These are phyloP conservation scores for Pipra filicauda DNA, from an alignment of 2,113 vertebrate genomes.

Conservation along the genomic window DNA sequence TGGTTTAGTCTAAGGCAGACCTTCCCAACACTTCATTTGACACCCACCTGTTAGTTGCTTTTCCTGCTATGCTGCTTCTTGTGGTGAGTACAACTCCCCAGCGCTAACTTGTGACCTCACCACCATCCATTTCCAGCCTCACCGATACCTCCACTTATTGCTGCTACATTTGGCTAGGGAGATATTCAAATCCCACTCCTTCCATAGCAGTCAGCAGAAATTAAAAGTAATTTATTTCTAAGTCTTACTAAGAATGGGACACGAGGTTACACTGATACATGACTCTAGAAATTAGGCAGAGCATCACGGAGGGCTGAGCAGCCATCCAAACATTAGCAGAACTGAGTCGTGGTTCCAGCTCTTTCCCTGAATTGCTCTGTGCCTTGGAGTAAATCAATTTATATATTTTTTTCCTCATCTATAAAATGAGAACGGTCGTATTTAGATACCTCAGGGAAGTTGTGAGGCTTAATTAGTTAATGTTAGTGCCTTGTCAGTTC, in stretches of 20 bases:
- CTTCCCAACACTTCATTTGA: not conserved
- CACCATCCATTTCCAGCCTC: not conserved
- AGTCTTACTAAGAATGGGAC: not conserved
- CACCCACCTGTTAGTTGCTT: not conserved
- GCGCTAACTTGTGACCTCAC: not conserved
- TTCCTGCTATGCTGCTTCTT: not conserved
- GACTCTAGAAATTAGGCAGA: not conserved
- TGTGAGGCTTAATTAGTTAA: slow-evolving; percentile 9
- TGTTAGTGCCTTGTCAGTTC: slow-evolving; percentile 5
- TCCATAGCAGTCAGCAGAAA: not conserved
- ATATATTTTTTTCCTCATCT: not conserved
- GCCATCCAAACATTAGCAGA: not conserved
- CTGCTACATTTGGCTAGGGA: not conserved
- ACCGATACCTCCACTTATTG: not conserved
- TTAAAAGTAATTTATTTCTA: not conserved
- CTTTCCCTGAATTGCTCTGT: not conserved
- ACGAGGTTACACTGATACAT: not conserved
- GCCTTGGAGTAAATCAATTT: not conserved
- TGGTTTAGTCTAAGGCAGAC: not conserved
- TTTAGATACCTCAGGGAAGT: not conserved
- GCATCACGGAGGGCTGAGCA: not conserved
- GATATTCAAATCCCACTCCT: not conserved
- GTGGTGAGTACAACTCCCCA: not conserved
- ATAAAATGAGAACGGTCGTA: not conserved
- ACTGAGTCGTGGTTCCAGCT: not conserved